Conservation (phyloP, 2,888 invertebrate genomes). For the Bellardia pandia region DNA sequence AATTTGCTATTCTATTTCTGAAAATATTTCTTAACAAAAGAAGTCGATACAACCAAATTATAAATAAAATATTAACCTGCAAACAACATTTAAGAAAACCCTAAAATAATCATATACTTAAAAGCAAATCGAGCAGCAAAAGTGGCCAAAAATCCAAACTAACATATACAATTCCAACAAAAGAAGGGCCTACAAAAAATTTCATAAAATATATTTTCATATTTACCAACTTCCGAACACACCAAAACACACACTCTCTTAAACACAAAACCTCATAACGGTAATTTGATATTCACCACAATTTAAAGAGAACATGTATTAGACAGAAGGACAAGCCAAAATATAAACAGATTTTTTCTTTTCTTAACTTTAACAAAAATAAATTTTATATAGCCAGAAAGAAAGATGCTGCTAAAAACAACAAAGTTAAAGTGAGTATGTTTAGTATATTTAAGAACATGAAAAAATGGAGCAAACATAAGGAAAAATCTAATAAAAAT, state of each 20-base stretch:
- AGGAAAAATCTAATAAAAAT: slow-evolving; percentile 34
- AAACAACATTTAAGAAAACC: slow-evolving; percentile 1
- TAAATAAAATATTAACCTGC: slow-evolving; percentile 5
- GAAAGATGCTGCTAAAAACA: slow-evolving; percentile 21
- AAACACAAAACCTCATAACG: slow-evolving; percentile 45
- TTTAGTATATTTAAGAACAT: slow-evolving; percentile 5
- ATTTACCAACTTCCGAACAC: slow-evolving; percentile 32
- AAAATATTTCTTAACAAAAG: not conserved
- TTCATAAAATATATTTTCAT: slow-evolving; percentile 59
- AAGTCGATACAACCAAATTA: not conserved
- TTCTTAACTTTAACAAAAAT: slow-evolving; percentile 33
- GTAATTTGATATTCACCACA: slow-evolving; percentile 73
- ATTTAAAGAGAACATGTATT: slow-evolving; percentile 51
- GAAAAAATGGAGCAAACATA: slow-evolving; percentile 56
- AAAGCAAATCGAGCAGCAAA: slow-evolving; percentile 11
- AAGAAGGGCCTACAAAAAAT: not conserved
- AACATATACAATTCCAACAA: slow-evolving; percentile 17
- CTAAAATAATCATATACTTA: slow-evolving; percentile 31
- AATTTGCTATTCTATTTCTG: no score
- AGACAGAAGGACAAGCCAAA: slow-evolving; percentile 29
- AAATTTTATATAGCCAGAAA: slow-evolving; percentile 37
- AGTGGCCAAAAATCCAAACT: slow-evolving; percentile 23
- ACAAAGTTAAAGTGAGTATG: slow-evolving; percentile 59
- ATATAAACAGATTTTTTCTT: slow-evolving; percentile 43
- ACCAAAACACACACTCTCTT: not conserved